Evolutionary conservation across 2,888 invertebrate genomes (phyloP), one percentile per base, ranked within the genome.

Genomic region (Tineola bisselliella): DNA sequence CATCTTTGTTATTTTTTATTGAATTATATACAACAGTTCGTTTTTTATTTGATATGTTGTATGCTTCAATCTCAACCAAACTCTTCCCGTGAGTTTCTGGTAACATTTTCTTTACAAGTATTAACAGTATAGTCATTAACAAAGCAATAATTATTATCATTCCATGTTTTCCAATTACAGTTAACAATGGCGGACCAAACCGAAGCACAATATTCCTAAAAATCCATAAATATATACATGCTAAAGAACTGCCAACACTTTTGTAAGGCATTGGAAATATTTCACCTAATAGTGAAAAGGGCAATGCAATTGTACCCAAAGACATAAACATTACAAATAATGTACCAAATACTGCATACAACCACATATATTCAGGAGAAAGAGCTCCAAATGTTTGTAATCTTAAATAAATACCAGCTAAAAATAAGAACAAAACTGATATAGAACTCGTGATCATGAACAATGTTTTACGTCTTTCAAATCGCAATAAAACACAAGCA

Each of bases 201-300:
- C 62, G 66, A 8, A 67, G 59, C n/a, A 69, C 43, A 13, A 62
- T 67, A 18, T 68, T 69, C 11, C 67, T 64, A 62, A 67, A 67
- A 0, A 66, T 66, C 69, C 69, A 69, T 12, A 69, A 63, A 15
- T 69, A 69, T 0, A 67, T 66, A 60, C 68, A 69, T 0, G 66
- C 67, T n/a, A 69, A 56, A n/a, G 68, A 69, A 63, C 67, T 67
- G 0, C 69, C 69, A 8, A 69, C 61, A 1, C 67, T 66, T 63
- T 65, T 68, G n/a, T 67, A 67, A 0, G 68, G 65, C 64, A 67
- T 66, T 0, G 69, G 67, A 62, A 69, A 69, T 62, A 68, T 66
- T 57, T 69, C 68, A 0, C 68, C 68, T 17, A 69, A 60, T 12
- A 69, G 59, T 0, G 68, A 66, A 61, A 67, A 66, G 1, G 68